Conservation (phyloP, 2,797 vertebrate species). For the Oreortyx pictus region DNA sequence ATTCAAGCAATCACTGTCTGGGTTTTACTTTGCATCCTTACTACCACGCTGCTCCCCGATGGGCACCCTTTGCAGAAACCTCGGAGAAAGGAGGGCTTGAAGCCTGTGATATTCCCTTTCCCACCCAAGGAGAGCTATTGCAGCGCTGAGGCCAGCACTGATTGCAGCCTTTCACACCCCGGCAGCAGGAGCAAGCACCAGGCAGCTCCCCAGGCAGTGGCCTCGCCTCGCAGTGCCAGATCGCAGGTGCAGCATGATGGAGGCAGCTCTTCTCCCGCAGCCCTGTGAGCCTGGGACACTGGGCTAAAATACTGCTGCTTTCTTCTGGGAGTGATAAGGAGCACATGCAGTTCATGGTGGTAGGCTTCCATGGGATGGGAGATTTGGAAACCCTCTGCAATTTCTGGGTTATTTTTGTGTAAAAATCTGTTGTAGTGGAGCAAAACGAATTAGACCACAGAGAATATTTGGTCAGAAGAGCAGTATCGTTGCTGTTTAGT, state of each 20-base stretch:
- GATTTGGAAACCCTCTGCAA: neutral
- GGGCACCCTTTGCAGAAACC: neutral
- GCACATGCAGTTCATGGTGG: fast-evolving
- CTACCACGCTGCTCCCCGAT: neutral
- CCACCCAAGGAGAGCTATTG: neutral
- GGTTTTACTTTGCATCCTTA: neutral
- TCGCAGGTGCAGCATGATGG: neutral
- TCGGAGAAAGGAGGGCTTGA: neutral
- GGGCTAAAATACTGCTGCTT: neutral
- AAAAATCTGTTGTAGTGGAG: neutral
- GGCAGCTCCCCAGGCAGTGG: neutral
- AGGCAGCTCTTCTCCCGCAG: neutral
- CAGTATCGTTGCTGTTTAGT: neutral
- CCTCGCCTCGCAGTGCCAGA: slow-evolving; percentile 1
- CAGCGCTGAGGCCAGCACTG: neutral
- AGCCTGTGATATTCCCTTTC: slow-evolving; percentile 5
- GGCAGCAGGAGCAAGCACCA: neutral
- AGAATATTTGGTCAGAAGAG: neutral
- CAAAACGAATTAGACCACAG: neutral
- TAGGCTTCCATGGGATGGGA: neutral
- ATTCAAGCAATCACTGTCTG: neutral
- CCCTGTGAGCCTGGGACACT: neutral
- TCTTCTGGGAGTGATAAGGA: neutral
- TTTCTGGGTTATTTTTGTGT: neutral
- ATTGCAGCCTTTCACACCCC: neutral